Base-by-base conservation (phyloP, 2,113 vertebrate genomes). In the Heterochromis multidens region DNA sequence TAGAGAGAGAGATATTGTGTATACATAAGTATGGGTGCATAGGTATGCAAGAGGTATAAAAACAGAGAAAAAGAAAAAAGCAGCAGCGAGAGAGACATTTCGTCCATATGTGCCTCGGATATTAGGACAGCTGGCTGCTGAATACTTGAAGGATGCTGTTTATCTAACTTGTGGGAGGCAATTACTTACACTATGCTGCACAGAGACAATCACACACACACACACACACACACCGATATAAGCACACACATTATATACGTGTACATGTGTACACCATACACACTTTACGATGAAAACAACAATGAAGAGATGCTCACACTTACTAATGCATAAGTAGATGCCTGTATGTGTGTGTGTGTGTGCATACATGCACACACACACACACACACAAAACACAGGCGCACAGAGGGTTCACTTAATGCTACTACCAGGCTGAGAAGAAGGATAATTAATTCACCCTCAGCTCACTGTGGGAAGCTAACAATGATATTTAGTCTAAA, bases 91-190 rank as follows among this genome's bases (percentile, higher is more conserved):
- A 84, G 58, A 70, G 31, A 43, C 17, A 89, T 35, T 83, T 80
- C 46, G 83, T 83, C 83, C 79, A 83, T 83, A 80, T 91, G 91
- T 86, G 60, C 31, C 17, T 83, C 2, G 4, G 85, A 87, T 91
- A 89, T 80, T 77, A 81, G 74, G 86, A 90, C 88, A 93, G 92
- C 89, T 94, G 87, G 84, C 88, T 85, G 86, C 79, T 93, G 86
- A 93, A 91, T 87, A 89, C 88, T 87, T 89, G 82, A 92, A 91
- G 59, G 81, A 89, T 90, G 67, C 88, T 80, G 91, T 92, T 92
- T 94, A 92, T 90, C 83, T 82, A 82, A 92, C 70, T 93, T 91
- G 87, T 93, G 87, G 87, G 85, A 91, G 91, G 88, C 88, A 92
- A 91, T 91, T 92, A 93, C 83, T 89, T 87, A 82, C 52, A 90